These are phyloP conservation scores for Hyperopisus bebe DNA, from an alignment of 2,113 vertebrate species.

Conservation along the genomic window DNA sequence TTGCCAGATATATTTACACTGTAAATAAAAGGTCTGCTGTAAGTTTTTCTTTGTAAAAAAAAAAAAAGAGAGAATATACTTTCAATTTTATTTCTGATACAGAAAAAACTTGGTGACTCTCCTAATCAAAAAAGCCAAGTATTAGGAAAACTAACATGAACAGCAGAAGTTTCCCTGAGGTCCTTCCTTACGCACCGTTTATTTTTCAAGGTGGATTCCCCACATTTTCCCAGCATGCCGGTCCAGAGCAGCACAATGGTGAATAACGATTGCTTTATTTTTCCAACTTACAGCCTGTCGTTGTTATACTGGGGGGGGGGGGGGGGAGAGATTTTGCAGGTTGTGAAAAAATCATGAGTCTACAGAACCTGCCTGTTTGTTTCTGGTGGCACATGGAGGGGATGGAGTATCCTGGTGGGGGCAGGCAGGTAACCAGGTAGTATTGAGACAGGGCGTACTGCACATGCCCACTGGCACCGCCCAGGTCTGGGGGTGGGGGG, in stretches of 20 bases:
- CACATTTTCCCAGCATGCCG: constrained; percentile 58
- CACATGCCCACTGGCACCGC: background rate
- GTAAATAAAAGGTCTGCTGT: background rate
- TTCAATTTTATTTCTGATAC: constrained; percentile 35
- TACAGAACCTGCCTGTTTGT: constrained; percentile 51
- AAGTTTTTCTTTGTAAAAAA: constrained; percentile 25
- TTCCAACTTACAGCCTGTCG: constrained; percentile 49
- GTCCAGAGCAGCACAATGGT: constrained; percentile 56
- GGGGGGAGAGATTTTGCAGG: constrained; percentile 32
- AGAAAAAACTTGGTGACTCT: constrained; percentile 29
- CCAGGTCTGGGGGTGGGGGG: background rate
- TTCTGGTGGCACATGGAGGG: constrained; percentile 32
- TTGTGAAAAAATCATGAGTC: constrained; percentile 51
- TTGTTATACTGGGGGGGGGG: constrained; percentile 61
- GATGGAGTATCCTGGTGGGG: background rate
- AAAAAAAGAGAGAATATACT: constrained; percentile 35
- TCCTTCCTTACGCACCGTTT: constrained; percentile 57
- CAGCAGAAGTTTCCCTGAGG: constrained; percentile 40
- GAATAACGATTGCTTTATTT: constrained; percentile 63
- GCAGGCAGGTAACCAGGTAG: background rate
- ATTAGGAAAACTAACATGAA: constrained; percentile 56
- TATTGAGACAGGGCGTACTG: background rate
- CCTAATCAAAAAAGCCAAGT: constrained; percentile 34
- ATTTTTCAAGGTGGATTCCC: constrained; percentile 63
- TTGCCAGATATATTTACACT: constrained; percentile 23